These are phyloP conservation scores for Tokudaia muenninki DNA, from an alignment of 2,797 vertebrate species.

Conservation along the genomic window DNA sequence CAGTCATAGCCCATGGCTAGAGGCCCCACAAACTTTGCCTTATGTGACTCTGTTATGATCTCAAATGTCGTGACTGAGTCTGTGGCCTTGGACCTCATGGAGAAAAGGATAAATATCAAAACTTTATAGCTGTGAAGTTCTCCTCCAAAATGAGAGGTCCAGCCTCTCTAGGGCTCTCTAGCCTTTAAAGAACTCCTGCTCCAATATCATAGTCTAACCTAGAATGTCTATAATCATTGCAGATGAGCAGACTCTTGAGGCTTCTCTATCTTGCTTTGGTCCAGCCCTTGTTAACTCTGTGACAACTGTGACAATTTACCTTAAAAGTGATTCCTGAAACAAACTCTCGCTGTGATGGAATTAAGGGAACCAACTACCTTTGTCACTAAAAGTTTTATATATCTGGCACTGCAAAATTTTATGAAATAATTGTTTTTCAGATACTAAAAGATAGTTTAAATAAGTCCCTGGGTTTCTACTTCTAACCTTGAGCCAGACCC, in stretches of 20 bases:
- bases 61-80: neutral
- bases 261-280: constrained; percentile 15
- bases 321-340: neutral
- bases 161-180: neutral
- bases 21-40: neutral
- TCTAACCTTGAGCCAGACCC: neutral
- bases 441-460: neutral
- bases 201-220: neutral
- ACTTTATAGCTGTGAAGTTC: neutral
- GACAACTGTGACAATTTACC: constrained; percentile 27
- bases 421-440: constrained; percentile 32
- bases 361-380: neutral
- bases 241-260: neutral
- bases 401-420: neutral
- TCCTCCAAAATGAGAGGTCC: neutral
- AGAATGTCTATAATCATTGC: neutral
- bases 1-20: neutral
- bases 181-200: neutral
- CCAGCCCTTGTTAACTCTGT: constrained; percentile 11
- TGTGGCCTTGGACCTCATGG: neutral
- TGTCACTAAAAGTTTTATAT: constrained; percentile 8
- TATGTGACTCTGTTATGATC: constrained; percentile 1
- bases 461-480: constrained; percentile 1
- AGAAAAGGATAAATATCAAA: constrained; percentile 19
- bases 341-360: neutral